These are phyloP conservation scores for Drosophila sp. DNA, from an alignment of 1,140 invertebrate genomes.

Conservation along the genomic window DNA sequence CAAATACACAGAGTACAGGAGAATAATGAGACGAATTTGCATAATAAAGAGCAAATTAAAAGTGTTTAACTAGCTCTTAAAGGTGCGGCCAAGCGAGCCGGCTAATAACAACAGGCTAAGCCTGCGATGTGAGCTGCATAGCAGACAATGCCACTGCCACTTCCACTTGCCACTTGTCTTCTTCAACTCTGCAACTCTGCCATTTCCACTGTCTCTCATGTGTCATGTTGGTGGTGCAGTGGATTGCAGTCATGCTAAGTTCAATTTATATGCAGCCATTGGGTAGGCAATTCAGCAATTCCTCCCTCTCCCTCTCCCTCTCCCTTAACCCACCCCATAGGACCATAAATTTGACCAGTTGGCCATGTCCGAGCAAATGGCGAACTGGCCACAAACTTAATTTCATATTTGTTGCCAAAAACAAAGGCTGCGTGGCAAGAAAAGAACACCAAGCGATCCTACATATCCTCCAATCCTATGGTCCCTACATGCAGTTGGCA, in stretches of 20 bases:
- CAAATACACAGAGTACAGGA: slow-evolving; percentile 8
- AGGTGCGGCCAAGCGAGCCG: slow-evolving; percentile 42
- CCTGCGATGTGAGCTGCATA: slow-evolving; percentile 16
- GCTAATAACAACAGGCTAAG: slow-evolving; percentile 9
- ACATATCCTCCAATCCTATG: background rate
- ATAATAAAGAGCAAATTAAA: slow-evolving; percentile 74
- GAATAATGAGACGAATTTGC: slow-evolving; percentile 77
- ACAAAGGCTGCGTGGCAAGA: slow-evolving; percentile 13
- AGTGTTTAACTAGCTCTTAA: slow-evolving; percentile 45
- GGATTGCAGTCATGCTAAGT: slow-evolving; percentile 44
- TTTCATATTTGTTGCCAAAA: slow-evolving; percentile 68
- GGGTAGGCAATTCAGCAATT: slow-evolving; percentile 34
- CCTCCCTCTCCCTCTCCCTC: background rate
- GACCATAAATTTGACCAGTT: slow-evolving; percentile 59
- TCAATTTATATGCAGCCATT: slow-evolving; percentile 62
- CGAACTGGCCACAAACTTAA: slow-evolving; percentile 55
- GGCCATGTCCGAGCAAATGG: slow-evolving; percentile 60
- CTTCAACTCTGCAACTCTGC: background rate
- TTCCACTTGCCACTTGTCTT: background rate
- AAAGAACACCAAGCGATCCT: background rate
- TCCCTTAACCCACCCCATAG: background rate
- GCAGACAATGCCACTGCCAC: background rate
- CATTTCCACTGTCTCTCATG: slow-evolving; percentile 8
- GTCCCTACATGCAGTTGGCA: slow-evolving; percentile 68
- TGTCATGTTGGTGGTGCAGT: background rate